Conservation (phyloP, 2,113 vertebrate genomes). For the Malaclemys terrapin region DNA sequence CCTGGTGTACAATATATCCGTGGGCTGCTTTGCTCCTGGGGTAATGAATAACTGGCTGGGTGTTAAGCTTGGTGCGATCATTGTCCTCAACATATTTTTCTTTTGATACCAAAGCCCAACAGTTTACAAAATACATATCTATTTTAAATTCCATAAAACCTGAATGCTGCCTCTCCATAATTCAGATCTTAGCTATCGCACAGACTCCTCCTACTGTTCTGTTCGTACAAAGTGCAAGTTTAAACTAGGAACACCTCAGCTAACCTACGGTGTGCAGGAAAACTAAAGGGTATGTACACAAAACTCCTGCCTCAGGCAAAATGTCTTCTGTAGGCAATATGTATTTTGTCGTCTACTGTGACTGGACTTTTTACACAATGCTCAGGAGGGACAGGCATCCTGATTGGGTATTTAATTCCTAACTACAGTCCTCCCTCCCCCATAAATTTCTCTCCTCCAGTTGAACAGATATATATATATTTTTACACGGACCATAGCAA, state of each 20-base stretch:
- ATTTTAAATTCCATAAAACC: neutral
- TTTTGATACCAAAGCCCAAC: neutral
- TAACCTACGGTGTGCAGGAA: neutral
- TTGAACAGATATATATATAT: neutral
- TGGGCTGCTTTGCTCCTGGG: neutral
- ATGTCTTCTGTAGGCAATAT: neutral
- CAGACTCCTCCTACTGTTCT: neutral
- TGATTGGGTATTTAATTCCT: neutral
- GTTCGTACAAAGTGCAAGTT: slow-evolving; percentile 32
- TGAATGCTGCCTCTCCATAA: neutral
- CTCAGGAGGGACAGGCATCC: neutral
- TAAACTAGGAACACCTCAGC: neutral
- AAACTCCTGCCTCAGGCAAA: neutral
- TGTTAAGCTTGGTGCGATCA: neutral
- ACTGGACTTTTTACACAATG: accelerated
- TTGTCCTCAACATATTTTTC: neutral
- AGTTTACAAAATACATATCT: neutral
- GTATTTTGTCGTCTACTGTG: neutral
- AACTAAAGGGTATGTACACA: neutral
- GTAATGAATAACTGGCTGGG: neutral
- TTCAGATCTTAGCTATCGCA: neutral
- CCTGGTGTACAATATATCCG: neutral
- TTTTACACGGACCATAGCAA: slow-evolving; percentile 18
- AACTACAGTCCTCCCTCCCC: neutral
- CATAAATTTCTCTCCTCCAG: slow-evolving; percentile 11